phyloP scores from a whole-genome alignment of 35 echinoderm and acorn worm genomes.

The Apostichopus japonicus region DNA sequence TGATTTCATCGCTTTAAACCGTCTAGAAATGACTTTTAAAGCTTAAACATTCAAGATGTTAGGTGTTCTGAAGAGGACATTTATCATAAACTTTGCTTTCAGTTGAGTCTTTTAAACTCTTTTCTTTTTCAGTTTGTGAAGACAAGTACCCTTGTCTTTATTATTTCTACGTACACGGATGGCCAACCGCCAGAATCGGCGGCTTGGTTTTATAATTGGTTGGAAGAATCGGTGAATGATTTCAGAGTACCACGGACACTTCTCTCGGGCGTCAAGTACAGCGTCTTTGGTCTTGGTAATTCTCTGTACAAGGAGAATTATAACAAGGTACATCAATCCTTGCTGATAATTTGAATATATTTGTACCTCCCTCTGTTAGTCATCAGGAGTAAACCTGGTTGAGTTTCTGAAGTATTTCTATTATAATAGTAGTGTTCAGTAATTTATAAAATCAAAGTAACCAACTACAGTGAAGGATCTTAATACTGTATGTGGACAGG shows the following conservation, averaged over 20 bases:
- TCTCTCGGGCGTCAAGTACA: conserved; percentile 72
- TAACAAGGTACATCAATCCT: conserved; percentile 64
- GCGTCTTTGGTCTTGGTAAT: conserved; percentile 97
- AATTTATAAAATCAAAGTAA: too few relatives aligned
- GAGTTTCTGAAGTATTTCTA: too few relatives aligned
- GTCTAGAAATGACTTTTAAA: too few relatives aligned
- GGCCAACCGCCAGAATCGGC: conserved; percentile 84
- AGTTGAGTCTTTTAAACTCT: neutral
- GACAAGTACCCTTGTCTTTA: conserved; percentile 56
- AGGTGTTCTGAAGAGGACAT: too few relatives aligned
- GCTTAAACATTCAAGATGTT: too few relatives aligned
- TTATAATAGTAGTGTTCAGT: too few relatives aligned
- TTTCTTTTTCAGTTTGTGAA: conserved; percentile 61
- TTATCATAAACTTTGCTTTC: neutral
- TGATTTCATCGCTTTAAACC: too few relatives aligned
- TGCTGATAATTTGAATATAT: neutral
- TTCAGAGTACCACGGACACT: conserved; percentile 92
- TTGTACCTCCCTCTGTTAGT: too few relatives aligned
- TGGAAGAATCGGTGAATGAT: conserved; percentile 88
- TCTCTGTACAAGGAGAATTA: conserved; percentile 94
- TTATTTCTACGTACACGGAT: conserved; percentile 86
- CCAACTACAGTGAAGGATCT: too few relatives aligned
- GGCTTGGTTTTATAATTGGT: conserved; percentile 91
- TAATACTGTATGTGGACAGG: too few relatives aligned
- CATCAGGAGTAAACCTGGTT: too few relatives aligned